Evolutionary conservation across 2,888 invertebrate species (phyloP).

Genomic region (Byasa hedistus): DNA sequence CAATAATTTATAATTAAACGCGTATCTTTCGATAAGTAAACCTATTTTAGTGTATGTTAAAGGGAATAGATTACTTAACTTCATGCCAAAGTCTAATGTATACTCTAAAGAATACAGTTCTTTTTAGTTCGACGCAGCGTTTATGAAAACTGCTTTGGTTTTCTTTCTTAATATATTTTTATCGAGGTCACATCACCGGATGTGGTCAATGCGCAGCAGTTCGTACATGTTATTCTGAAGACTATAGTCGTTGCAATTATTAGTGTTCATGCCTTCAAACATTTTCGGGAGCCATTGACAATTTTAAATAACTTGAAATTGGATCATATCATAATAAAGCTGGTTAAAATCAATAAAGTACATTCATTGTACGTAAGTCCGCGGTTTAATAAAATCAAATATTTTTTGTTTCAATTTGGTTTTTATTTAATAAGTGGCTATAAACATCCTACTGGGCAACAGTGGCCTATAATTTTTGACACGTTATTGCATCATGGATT

Average conservation of each 20-base stretch:
- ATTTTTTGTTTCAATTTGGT: conserved; percentile 5
- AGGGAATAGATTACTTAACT: conserved; percentile 16
- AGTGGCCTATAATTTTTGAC: conserved; percentile 15
- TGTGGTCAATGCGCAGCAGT: conserved; percentile 18
- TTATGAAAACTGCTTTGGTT: conserved; percentile 9
- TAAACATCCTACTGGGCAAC: conserved; percentile 14
- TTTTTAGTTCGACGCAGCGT: not conserved
- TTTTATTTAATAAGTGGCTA: conserved; percentile 11
- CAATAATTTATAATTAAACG: conserved; percentile 28
- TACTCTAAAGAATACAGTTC: not conserved
- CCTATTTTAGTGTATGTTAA: conserved; percentile 26
- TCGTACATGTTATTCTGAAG: conserved; percentile 23
- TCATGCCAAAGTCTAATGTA: not conserved
- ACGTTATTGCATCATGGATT: conserved; percentile 11
- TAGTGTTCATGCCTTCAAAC: conserved; percentile 7
- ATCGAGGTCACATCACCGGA: conserved; percentile 29
- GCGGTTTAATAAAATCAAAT: conserved; percentile 4
- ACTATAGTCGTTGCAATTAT: conserved; percentile 14
- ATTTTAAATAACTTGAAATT: conserved; percentile 11
- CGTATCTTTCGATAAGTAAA: conserved; percentile 27
- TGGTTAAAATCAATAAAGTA: conserved; percentile 6
- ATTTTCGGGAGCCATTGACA: conserved; percentile 10
- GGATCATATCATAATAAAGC: conserved; percentile 16
- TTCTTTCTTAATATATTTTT: conserved; percentile 24
- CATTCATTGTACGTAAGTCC: conserved; percentile 13